These are phyloP conservation scores for Peromyscus melanophrys DNA, from an alignment of 2,797 vertebrate genomes.

Conservation along the genomic window DNA sequence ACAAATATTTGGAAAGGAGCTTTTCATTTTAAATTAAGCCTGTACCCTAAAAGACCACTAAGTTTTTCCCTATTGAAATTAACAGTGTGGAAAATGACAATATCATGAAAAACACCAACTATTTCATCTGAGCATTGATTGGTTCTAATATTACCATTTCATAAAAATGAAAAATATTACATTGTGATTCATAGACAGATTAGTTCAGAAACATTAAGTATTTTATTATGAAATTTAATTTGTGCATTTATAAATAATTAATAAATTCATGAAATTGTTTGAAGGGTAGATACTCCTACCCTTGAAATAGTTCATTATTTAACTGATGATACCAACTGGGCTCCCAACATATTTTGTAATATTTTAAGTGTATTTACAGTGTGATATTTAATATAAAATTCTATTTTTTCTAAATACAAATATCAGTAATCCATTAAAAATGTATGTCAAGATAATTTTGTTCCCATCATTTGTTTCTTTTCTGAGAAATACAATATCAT, in stretches of 20 bases:
- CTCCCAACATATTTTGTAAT: background rate
- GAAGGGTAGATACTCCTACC: background rate
- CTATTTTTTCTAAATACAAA: slow-evolving; percentile 75
- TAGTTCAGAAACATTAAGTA: background rate
- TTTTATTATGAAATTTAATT: slow-evolving; percentile 45
- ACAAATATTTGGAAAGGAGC: background rate
- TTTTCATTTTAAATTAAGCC: background rate
- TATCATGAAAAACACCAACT: background rate
- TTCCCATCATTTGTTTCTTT: slow-evolving; percentile 82
- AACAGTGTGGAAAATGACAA: background rate
- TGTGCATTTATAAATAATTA: slow-evolving; percentile 32
- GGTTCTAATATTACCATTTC: background rate
- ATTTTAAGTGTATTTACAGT: slow-evolving; percentile 3
- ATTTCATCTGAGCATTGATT: background rate
- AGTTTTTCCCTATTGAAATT: background rate
- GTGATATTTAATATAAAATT: slow-evolving; percentile 54
- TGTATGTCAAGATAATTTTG: slow-evolving; percentile 75
- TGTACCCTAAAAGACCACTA: background rate
- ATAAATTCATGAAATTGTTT: slow-evolving; percentile 42
- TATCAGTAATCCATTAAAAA: slow-evolving; percentile 78
- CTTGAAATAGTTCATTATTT: slow-evolving; percentile 16
- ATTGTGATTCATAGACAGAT: background rate
- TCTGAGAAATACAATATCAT: slow-evolving; percentile 81
- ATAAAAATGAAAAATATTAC: slow-evolving; percentile 1
- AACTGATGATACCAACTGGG: background rate